phyloP scores from a whole-genome alignment of 2,113 vertebrate genomes.

The Phalacrocorax brasilianus region DNA sequence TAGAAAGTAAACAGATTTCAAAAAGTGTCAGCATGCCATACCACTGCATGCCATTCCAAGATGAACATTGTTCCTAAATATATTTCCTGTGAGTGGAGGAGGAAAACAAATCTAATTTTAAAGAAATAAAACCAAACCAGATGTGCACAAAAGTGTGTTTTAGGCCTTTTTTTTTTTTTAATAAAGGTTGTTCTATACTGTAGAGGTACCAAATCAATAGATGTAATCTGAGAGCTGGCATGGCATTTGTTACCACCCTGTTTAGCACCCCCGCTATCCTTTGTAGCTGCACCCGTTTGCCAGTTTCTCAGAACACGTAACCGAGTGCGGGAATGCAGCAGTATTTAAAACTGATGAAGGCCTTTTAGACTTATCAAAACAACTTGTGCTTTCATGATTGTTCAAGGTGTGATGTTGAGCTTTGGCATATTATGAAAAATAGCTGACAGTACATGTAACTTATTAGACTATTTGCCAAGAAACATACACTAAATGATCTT shows the following conservation, averaged over 20 bases:
- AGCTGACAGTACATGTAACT: neutral
- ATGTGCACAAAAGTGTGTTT: neutral
- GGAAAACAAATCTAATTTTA: constrained; percentile 57
- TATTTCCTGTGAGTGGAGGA: constrained; percentile 44
- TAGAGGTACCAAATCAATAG: neutral
- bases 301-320: neutral
- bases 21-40: constrained; percentile 58
- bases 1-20: constrained; percentile 55
- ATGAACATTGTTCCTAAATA: constrained; percentile 54
- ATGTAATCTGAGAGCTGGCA: neutral
- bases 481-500: neutral
- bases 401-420: neutral
- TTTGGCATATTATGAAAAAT: constrained; percentile 8
- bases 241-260: neutral
- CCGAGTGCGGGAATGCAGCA: neutral
- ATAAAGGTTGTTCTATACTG: neutral
- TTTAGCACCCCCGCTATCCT: neutral
- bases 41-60: constrained; percentile 43
- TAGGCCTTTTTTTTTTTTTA: neutral
- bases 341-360: neutral
- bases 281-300: neutral
- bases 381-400: constrained; percentile 12
- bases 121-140: constrained; percentile 42
- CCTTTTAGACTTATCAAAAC: constrained; percentile 10
- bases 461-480: neutral